phyloP scores from a whole-genome alignment of 2,888 invertebrate genomes.

The Baronia brevicornis region DNA sequence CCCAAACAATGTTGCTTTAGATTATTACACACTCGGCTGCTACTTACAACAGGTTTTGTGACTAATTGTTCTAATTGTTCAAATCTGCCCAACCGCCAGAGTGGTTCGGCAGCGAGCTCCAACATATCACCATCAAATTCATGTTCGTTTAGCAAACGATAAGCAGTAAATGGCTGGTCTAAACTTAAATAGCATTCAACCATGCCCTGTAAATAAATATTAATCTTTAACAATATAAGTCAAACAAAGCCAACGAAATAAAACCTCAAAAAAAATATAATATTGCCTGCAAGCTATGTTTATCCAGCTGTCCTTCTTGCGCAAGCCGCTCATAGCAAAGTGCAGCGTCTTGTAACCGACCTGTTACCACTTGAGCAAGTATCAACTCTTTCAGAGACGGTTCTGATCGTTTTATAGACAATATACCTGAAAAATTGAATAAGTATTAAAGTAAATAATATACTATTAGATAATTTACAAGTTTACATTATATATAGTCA shows the following conservation, averaged over 20 bases:
- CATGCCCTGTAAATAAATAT: constrained; percentile 77
- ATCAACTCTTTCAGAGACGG: constrained; percentile 89
- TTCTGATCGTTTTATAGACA: constrained; percentile 83
- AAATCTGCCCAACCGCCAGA: constrained; percentile 91
- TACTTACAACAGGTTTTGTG: constrained; percentile 62
- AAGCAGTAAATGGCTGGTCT: constrained; percentile 91
- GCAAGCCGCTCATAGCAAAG: constrained; percentile 91
- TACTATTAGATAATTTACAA: neutral
- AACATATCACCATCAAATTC: constrained; percentile 75
- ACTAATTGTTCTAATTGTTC: constrained; percentile 82
- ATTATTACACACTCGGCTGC: too few species aligned
- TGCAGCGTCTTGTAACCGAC: constrained; percentile 88
- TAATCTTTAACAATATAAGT: neutral
- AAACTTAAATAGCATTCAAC: constrained; percentile 90
- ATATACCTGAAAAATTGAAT: constrained; percentile 67
- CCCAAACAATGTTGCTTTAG: too few species aligned
- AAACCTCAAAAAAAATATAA: neutral
- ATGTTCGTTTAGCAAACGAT: constrained; percentile 80
- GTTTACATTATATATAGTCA: too few species aligned
- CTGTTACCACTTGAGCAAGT: constrained; percentile 88
- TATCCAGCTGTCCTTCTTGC: constrained; percentile 71
- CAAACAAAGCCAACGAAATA: neutral
- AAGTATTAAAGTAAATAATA: neutral
- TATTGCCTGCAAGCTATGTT: constrained; percentile 60
- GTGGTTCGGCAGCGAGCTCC: constrained; percentile 85